Evolutionary conservation across 2,113 vertebrate genomes (phyloP), one percentile per base, ranked within the genome.

Genomic region (Stercorarius parasiticus): DNA sequence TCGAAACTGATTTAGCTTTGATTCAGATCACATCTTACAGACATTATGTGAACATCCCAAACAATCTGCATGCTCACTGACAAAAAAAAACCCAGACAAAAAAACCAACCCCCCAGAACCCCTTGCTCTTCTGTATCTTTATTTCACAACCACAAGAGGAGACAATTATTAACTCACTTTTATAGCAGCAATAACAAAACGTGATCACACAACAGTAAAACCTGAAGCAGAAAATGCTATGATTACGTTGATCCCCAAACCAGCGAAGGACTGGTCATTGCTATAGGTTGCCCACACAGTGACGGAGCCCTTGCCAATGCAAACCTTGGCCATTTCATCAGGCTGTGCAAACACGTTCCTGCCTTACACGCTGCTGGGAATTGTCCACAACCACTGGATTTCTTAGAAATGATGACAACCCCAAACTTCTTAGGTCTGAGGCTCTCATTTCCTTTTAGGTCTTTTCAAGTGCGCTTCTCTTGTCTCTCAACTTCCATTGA

Each of bases 91-190:
- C 79, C 4, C 10, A 70, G 58, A 6, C 15, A 62, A 20, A 77
- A 52, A 53, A 3, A 0, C 5, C 55, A 61, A 9, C 5, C 2
- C 32, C 5, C 3, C 0, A 30, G 23, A 2, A 0, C 1, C 10
- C 10, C 14, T 61, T 65, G 15, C 13, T 86, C 18, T 91, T 71
- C 8, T 21, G 10, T 66, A 82, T 13, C 30, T 90, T 90, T 38
- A 90, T 59, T 84, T 91, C 42, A 42, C n/a, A 84, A 82, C 18
- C 38, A 34, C 12, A 91, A 70, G 5, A 38, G 23, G 22, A 86
- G 34, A 89, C 89, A 82, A 71, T 25, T 5, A 62, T 36, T 52
- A 58, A 61, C 13, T 76, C 61, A 42, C 5, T 82, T 91, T 26
- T 45, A 67, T 11, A 67, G 19, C n/a, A 76, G 10, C 17, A 90